Evolutionary conservation across 2,113 vertebrate genomes (phyloP), one percentile per base, ranked within the genome.

Genomic region (Sinosuthora webbiana): DNA sequence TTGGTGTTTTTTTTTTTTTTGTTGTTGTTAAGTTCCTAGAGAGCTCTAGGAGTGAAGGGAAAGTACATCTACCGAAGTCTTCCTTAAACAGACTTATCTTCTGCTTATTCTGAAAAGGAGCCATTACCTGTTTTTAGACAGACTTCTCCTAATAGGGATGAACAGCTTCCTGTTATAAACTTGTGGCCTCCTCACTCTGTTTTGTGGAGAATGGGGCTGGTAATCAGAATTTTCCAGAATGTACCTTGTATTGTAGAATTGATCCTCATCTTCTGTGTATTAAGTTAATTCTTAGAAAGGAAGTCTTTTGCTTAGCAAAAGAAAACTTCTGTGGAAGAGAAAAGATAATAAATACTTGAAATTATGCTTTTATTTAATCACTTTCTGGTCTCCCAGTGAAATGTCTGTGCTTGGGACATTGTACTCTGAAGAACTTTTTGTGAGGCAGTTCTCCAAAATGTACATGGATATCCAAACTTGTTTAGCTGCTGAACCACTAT

Each of bases 11-110:
- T 80, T 18, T 62, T 47, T 47, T 47, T 47, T 3, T 49, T 59
- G 56, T 75, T 49, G 12, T 83, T 90, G 28, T 92, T 90, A 42
- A 57, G 52, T 93, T 96, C 95, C 92, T 94, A 82, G 90, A 95
- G 76, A 91, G 82, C 90, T 92, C 70, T 56, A 86, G 65, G 68
- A 91, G 53, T 3, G 9, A 90, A 90, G 22, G 20, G 50, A 56
- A 86, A 93, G 60, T 60, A 35, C 5, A 4, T 82, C 30, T 87
- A 69, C 49, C 11, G 10, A 70, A 84, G 28, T 82, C 25, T 94
- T 92, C 50, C 57, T 68, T 82, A 55, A 82, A 49, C 30, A 86
- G 65, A 42, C 33, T 88, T n/a, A 13, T 71, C 62, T 90, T 41
- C 30, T 84, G 7, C 68, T 85, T 83, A 30, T 88, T 94, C 41